Evolutionary conservation across 2,888 invertebrate species (phyloP), one percentile per base, ranked within the genome.

Genomic region (Rhagophthalmus giganteus): DNA sequence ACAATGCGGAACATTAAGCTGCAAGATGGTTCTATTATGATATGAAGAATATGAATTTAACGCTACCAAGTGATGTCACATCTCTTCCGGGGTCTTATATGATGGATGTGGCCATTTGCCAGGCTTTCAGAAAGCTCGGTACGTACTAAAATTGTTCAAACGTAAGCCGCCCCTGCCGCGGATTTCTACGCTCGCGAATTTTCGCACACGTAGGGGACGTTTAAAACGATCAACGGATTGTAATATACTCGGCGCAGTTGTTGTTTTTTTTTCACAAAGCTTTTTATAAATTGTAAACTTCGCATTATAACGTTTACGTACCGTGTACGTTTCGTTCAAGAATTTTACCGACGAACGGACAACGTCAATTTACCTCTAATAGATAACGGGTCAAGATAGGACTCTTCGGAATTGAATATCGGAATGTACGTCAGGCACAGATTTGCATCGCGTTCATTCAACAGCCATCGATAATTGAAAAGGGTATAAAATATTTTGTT

Each of bases 71-170:
- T 33, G 37, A 41, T 32, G 48, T 48, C 35, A 35, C 24, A 27
- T 11, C 14, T 39, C 48, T 48, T 48, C 48, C 48, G 48, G 48
- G n/a, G 47, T 25, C 35, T 48, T 35, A 24, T n/a, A 48, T 48
- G 48, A 48, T 48, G 30, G 34, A 48, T 48, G 35, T 48, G 16
- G 34, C 48, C 48, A 48, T 48, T 48, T 48, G 48, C 41, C 48
- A 48, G 32, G 27, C 34, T 41, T 27, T 33, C 48, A 28, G 28
- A 26, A 24, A 14, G 9, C 40, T 26, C 16, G 33, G 38, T 44
- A 44, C 13, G 16, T 15, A 13, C 12, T 35, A 34, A 48, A 34
- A 25, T 33, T 41, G 28, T 28, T 15, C 10, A 25, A 39, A 38
- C 47, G 40, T 41, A 33, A 20, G 44, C 25, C 37, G 28, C 35